Conservation (phyloP, 2,113 vertebrate genomes). For the Trinectes maculatus region DNA sequence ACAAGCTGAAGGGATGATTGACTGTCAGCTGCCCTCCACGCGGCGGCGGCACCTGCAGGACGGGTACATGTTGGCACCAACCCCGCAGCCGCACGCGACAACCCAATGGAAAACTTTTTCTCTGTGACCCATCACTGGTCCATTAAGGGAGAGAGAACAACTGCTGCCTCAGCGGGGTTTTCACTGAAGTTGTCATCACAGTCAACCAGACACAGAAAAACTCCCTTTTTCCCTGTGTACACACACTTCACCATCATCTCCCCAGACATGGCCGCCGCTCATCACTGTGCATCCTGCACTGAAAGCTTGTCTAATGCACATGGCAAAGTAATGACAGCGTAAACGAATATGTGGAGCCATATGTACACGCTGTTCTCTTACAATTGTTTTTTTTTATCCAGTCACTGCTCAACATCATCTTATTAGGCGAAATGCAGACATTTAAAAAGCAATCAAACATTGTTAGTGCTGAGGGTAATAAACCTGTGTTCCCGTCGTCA, state of each 20-base stretch:
- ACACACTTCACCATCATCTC: not conserved
- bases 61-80: conserved; percentile 20
- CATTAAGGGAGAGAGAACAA: conserved; percentile 50
- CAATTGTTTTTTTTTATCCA: not conserved
- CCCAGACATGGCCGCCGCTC: conserved; percentile 11
- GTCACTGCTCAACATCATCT: not conserved
- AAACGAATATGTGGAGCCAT: conserved; percentile 5
- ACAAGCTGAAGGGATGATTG: conserved; percentile 64
- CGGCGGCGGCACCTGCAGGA: conserved; percentile 49
- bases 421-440: conserved; percentile 15
- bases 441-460: conserved; percentile 19
- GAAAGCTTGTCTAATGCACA: conserved; percentile 18
- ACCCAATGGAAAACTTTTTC: conserved; percentile 33
- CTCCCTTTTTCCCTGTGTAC: not conserved
- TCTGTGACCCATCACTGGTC: conserved; percentile 23
- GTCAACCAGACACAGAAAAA: conserved; percentile 30
- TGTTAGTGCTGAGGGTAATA: conserved; percentile 5
- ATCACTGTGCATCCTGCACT: conserved; percentile 8
- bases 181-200: conserved; percentile 34
- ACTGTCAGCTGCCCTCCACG: conserved; percentile 59
- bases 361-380: conserved; percentile 6
- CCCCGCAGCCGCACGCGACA: conserved; percentile 36
- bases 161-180: conserved; percentile 30
- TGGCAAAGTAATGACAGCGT: not conserved
- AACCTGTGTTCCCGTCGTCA: conserved; percentile 21